Evolutionary conservation across 2,888 invertebrate species (phyloP).

Genomic region (Cryptocephalus primarius): DNA sequence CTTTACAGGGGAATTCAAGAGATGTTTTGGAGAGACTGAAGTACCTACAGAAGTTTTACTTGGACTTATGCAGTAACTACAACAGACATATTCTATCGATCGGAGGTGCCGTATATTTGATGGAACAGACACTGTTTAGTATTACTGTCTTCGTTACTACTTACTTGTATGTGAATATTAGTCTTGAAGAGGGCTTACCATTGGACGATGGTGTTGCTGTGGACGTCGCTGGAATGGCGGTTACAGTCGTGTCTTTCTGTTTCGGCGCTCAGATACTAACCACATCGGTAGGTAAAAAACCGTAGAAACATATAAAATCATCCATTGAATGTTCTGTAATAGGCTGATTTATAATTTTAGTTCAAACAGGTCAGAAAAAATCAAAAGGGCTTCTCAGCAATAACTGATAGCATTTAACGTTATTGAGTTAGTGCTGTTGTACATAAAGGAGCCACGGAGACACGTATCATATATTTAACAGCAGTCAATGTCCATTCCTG

Average conservation of each 20-base stretch:
- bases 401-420: too few relatives aligned
- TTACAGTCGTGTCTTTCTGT: neutral
- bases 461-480: too few relatives aligned
- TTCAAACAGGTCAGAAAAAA: too few relatives aligned
- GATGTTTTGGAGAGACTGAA: neutral
- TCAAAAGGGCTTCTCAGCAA: too few relatives aligned
- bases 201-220: neutral
- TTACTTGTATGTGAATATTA: slow-evolving; percentile 2
- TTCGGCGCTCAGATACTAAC: neutral
- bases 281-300: slow-evolving; percentile 1
- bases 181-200: neutral
- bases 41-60: slow-evolving; percentile 3
- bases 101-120: slow-evolving; percentile 1
- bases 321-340: too few relatives aligned
- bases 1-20: too few relatives aligned
- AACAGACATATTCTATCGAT: slow-evolving; percentile 3
- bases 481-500: too few relatives aligned
- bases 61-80: slow-evolving; percentile 1
- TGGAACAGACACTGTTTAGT: neutral
- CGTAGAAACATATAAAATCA: too few relatives aligned
- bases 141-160: neutral
- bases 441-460: too few relatives aligned
- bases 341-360: too few relatives aligned
- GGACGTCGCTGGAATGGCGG: slow-evolving; percentile 1
- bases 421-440: too few relatives aligned